Percentiles rank a stretch among this genome's conserved stretches.
phyloP scores from a whole-genome alignment of 2,888 invertebrate genomes.

The Horisme vitalbata region DNA sequence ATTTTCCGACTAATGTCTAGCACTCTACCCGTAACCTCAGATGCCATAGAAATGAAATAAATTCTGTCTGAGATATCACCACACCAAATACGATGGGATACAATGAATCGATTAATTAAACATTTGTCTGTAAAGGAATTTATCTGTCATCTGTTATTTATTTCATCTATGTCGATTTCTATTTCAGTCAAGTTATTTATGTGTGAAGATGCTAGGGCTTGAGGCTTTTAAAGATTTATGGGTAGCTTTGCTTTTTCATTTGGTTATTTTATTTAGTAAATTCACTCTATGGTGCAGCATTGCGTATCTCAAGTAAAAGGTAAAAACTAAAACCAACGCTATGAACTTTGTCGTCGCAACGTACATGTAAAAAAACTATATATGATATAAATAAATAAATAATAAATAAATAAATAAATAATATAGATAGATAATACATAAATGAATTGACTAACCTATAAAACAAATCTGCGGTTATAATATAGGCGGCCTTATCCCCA shows the following conservation, averaged over 20 bases:
- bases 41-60: conserved; percentile 28
- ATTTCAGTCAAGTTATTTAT: conserved; percentile 27
- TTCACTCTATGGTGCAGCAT: too few species aligned
- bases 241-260: conserved; percentile 3
- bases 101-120: conserved; percentile 39
- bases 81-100: conserved; percentile 30
- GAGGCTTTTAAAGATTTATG: conserved; percentile 21
- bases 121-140: conserved; percentile 31
- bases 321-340: too few species aligned
- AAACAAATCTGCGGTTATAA: too few species aligned
- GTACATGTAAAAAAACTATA: too few species aligned
- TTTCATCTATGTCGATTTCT: conserved; percentile 23
- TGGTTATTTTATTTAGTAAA: neutral
- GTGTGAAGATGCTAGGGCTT: conserved; percentile 22
- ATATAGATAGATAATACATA: too few species aligned
- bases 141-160: conserved; percentile 29
- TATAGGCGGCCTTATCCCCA: too few species aligned
- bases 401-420: too few species aligned
- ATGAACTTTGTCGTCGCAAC: too few species aligned
- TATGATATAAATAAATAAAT: too few species aligned
- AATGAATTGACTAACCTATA: too few species aligned
- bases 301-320: too few species aligned
- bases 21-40: conserved; percentile 6
- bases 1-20: neutral
- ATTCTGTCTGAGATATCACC: conserved; percentile 27